phyloP scores from a whole-genome alignment of 2,797 vertebrate species.

The Scarus forsteni region DNA sequence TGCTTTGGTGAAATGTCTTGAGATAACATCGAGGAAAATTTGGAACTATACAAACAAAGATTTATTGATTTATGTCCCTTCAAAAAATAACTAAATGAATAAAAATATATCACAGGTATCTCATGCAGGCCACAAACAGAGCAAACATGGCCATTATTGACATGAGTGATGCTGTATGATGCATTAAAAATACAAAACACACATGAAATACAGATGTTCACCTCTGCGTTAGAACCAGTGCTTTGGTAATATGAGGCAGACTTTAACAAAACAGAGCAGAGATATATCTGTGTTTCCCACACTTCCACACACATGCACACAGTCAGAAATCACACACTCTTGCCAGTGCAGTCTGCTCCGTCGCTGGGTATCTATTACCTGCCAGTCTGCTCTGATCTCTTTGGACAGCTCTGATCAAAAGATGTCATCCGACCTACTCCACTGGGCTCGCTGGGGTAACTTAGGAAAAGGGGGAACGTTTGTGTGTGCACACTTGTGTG shows the following conservation, averaged over 20 bases:
- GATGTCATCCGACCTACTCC: conserved; percentile 98
- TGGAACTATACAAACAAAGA: no score
- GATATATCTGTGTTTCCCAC: conserved; percentile 86
- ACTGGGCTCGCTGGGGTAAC: conserved; percentile 66
- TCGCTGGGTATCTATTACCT: conserved; percentile 98
- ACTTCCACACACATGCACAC: background rate
- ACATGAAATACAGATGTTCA: conserved; percentile 71
- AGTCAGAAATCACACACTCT: conserved; percentile 30
- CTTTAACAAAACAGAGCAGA: conserved; percentile 78
- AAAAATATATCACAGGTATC: no score
- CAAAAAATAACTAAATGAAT: no score
- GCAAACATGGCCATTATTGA: no score
- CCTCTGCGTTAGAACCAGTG: conserved; percentile 89
- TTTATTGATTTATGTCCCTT: no score
- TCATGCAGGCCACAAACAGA: no score
- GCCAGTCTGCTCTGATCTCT: conserved; percentile 99
- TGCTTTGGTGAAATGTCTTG: no score
- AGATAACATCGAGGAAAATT: no score
- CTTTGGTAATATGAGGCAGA: conserved; percentile 89
- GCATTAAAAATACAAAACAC: conserved; percentile 61
- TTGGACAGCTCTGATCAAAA: conserved; percentile 99
- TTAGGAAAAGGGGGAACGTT: conserved; percentile 57
- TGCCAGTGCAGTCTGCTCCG: conserved; percentile 78
- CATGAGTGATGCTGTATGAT: no score
- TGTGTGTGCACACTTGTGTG: conserved; percentile 33